Conservation (phyloP, 2,113 vertebrate genomes). For the Choloepus hoffmanni region DNA sequence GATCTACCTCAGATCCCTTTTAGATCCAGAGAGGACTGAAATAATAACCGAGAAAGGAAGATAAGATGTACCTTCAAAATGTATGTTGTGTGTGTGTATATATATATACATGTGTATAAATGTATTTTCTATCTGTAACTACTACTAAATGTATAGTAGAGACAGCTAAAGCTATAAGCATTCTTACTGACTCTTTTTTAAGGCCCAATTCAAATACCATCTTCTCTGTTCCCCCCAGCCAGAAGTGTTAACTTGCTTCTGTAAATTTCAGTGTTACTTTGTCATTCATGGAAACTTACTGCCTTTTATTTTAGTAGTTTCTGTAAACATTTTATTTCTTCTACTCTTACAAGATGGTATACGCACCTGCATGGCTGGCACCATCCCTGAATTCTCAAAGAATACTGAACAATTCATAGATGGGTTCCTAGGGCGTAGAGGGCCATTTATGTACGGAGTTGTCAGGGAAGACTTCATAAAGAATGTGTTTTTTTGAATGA, state of each 20-base stretch:
- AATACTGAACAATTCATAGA: not conserved
- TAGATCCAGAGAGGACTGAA: not conserved
- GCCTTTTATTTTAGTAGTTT: conserved; percentile 25
- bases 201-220: not conserved
- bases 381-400: not conserved
- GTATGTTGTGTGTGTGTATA: too few species aligned
- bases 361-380: not conserved
- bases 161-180: not conserved
- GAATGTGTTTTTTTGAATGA: conserved; percentile 18
- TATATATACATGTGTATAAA: too few species aligned
- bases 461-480: not conserved
- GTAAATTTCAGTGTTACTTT: not conserved
- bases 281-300: not conserved
- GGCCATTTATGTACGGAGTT: not conserved
- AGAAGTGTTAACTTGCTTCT: not conserved
- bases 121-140: not conserved
- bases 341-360: not conserved
- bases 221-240: not conserved
- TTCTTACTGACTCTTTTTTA: not conserved
- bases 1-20: not conserved
- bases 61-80: not conserved
- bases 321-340: not conserved
- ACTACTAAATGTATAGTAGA: not conserved
- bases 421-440: not conserved
- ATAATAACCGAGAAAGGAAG: not conserved